Base-by-base conservation (phyloP, 2,797 vertebrate genomes). In the Ispidina lecontei region DNA sequence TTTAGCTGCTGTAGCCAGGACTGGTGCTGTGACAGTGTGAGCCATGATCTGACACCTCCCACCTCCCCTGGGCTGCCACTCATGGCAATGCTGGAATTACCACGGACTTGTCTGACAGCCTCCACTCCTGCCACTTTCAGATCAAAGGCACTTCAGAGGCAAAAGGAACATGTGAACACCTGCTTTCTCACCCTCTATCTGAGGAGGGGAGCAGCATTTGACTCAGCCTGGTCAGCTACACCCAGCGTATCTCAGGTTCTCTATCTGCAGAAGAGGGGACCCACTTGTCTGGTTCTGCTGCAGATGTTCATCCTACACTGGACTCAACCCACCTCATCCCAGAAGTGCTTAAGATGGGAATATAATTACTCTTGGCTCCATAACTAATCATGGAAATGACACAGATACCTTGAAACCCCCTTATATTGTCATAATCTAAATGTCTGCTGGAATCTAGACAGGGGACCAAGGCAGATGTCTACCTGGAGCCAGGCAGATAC, bases 101-200 rank as follows among this genome's bases (percentile, higher is more conserved):
- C 33, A 0, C 31, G 83, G 89, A 93, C 92, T 93, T 3, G 93
- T 85, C 94, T 12, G 6, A 44, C 94, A 95, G 79, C 91, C 87
- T 95, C 73, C 2, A 7, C 75, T 92, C 39, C 72, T 19, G 69
- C 2, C 5, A 85, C 63, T 83, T 72, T 78, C 82, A 94, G 29
- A 96, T 94, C 87, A 95, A 95, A 95, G 91, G 51, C 49, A 20
- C 65, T 74, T 49, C 54, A 89, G 21, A 91, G 49, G 87, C 41
- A 87, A 69, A 71, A 69, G 69, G 29, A 93, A 62, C 91, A 91
- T 90, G 91, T 81, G 92, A 95, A 95, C 73, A 58, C 70, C 89
- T 81, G 75, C 39, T 78, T 78, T 78, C 79, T 83, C 72, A 41
- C 37, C 63, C 51, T 69, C 28, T 80, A 85, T 75, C 84, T 72